Evolutionary conservation across 1,140 invertebrate species (phyloP), one percentile per base, ranked within the genome.

Genomic region (Macrocentrus cingulum): DNA sequence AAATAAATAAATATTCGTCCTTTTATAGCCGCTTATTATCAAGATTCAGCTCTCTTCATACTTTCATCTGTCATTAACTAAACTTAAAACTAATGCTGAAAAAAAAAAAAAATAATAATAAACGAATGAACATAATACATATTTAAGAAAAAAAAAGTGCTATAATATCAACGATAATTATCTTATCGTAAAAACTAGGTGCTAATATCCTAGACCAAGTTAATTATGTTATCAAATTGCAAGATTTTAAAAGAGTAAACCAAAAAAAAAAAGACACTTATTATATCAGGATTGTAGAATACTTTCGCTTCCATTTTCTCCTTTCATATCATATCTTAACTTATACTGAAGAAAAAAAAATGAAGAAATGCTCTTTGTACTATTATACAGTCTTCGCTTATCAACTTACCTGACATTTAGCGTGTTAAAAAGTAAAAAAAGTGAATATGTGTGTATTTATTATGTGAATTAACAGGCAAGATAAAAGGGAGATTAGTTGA

Each of bases 61-160:
- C 13, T n/a, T n/a, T 16, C 34, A 52, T 18, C 23, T n/a, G 4
- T 39, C 13, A 39, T 52, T 1, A 41, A 23, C 39, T n/a, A n/a
- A n/a, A n/a, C n/a, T n/a, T n/a, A n/a, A n/a, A n/a, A 18, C 36
- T 52, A 22, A 15, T 11, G 34, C 34, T 22, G 22, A 51, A 52
- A 52, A 29, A 41, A 23, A 42, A 54, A 54, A 16, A 18, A 13
- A 39, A 39, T 29, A n/a, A 52, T 44, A 41, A 23, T 54, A 54
- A 54, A 16, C 23, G 36, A 39, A 39, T 29, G 37, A 36, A 22
- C 34, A 64, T 59, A 63, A 67, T 67, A 65, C 56, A 65, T 55
- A 63, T 39, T 5, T n/a, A 39, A 13, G 13, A 39, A 39, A 39
- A 8, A 39, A 39, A 15, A 11, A 39, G 36, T 39, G 36, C 36